Conservation (phyloP, 37 sponge, comb jelly and placozoan genomes). For the Cladorhizidae sp. region DNA sequence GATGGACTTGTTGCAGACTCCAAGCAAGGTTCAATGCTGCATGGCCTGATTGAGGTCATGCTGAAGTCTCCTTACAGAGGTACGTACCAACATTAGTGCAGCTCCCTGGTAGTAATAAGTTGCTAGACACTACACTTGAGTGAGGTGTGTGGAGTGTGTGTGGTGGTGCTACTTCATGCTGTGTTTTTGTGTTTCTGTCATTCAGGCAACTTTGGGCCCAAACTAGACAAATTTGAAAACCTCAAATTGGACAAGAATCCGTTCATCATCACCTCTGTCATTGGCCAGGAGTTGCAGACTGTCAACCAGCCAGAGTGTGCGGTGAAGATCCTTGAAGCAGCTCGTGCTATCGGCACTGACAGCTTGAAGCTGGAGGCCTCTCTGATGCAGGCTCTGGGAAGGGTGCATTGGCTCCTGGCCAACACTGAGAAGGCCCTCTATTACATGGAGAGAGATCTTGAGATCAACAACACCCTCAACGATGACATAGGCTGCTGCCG, state of each 20-base stretch:
- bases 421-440: conserved; percentile 73
- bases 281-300: conserved; percentile 89
- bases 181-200: neutral
- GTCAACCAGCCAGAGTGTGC: conserved; percentile 53
- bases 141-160: too few relatives aligned
- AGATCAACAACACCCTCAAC: conserved; percentile 61
- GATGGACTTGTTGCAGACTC: conserved; percentile 86
- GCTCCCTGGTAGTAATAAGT: neutral
- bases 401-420: conserved; percentile 86
- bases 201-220: conserved; percentile 78
- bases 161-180: neutral
- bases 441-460: conserved; percentile 85
- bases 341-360: conserved; percentile 88
- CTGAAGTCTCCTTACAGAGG: conserved; percentile 79
- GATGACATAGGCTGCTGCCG: conserved; percentile 76
- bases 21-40: conserved; percentile 61
- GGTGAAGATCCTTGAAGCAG: conserved; percentile 82
- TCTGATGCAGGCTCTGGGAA: conserved; percentile 86
- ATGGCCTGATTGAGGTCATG: conserved; percentile 78
- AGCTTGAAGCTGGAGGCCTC: conserved; percentile 88
- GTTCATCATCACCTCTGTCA: conserved; percentile 85
- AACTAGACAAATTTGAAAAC: conserved; percentile 73
- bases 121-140: neutral
- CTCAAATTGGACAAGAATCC: conserved; percentile 83
- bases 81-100: too few relatives aligned